Evolutionary conservation across 2,797 vertebrate genomes (phyloP).

Genomic region (Tragelaphus oryx): DNA sequence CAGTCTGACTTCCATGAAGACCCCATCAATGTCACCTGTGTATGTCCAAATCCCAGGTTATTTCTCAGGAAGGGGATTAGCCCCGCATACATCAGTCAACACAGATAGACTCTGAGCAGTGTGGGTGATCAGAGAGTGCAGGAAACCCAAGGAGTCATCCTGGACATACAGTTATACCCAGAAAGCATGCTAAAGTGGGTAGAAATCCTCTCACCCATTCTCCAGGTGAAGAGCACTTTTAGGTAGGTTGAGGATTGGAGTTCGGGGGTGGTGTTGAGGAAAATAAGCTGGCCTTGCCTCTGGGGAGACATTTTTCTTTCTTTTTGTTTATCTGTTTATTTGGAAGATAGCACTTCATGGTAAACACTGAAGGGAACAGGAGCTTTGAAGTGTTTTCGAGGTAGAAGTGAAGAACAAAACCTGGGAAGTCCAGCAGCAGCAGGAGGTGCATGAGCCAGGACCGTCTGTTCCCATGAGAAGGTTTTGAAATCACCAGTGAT

Average conservation of each 20-base stretch:
- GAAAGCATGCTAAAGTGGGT: neutral
- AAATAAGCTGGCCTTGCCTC: neutral
- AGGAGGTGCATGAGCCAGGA: neutral
- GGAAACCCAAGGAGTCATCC: neutral
- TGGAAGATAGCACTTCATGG: neutral
- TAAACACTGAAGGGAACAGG: neutral
- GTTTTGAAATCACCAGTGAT: neutral
- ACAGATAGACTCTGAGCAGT: neutral
- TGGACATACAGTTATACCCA: neutral
- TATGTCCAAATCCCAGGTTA: neutral
- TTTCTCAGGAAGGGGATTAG: neutral
- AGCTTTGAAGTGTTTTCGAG: neutral
- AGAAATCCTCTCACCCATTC: neutral
- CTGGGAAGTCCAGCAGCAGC: neutral
- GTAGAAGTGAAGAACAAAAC: neutral
- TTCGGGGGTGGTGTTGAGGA: neutral
- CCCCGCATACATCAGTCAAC: neutral
- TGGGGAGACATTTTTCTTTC: neutral
- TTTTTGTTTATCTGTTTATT: neutral
- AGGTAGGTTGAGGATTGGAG: neutral
- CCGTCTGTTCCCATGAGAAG: neutral
- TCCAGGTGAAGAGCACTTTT: neutral
- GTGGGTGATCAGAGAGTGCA: rapidly evolving
- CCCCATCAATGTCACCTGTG: neutral
- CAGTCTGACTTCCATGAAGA: neutral